These are phyloP conservation scores for Drosophila orena DNA, from an alignment of 1,140 invertebrate genomes.

Conservation along the genomic window DNA sequence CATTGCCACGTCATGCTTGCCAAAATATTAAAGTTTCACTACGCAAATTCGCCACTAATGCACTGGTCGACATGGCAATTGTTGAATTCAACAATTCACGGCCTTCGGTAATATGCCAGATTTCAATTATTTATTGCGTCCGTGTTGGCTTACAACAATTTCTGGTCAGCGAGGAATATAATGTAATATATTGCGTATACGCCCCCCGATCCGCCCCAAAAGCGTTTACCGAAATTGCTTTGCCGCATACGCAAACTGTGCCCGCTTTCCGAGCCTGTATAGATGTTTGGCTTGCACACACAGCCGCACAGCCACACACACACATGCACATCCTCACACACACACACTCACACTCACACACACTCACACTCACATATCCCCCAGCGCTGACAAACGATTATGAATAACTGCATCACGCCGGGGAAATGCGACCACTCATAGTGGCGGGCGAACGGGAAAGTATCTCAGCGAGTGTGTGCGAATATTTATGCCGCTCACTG, in stretches of 20 bases:
- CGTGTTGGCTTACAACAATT: conserved; percentile 19
- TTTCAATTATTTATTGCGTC: conserved; percentile 57
- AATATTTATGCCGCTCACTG: conserved; percentile 55
- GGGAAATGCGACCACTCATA: conserved; percentile 32
- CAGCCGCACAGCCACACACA: conserved; percentile 13
- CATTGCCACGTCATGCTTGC: background rate
- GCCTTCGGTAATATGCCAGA: conserved; percentile 15
- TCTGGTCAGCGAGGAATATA: conserved; percentile 42
- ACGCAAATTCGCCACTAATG: conserved; percentile 31
- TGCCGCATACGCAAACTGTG: conserved; percentile 62
- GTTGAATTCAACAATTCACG: conserved; percentile 30
- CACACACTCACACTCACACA: conserved; percentile 34
- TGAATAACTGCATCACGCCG: conserved; percentile 62
- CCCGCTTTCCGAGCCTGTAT: conserved; percentile 49
- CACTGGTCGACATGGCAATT: conserved; percentile 30
- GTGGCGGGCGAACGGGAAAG: conserved; percentile 8
- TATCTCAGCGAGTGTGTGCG: conserved; percentile 21
- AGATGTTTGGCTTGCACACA: conserved; percentile 13
- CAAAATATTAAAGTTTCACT: background rate
- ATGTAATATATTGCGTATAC: conserved; percentile 71
- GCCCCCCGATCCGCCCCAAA: conserved; percentile 35
- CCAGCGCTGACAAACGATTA: conserved; percentile 68
- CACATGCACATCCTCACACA: conserved; percentile 5
- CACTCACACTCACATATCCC: conserved; percentile 6
- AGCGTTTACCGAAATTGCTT: conserved; percentile 62